Conservation (phyloP, 2,797 vertebrate genomes). For the Pempheris klunzingeri region DNA sequence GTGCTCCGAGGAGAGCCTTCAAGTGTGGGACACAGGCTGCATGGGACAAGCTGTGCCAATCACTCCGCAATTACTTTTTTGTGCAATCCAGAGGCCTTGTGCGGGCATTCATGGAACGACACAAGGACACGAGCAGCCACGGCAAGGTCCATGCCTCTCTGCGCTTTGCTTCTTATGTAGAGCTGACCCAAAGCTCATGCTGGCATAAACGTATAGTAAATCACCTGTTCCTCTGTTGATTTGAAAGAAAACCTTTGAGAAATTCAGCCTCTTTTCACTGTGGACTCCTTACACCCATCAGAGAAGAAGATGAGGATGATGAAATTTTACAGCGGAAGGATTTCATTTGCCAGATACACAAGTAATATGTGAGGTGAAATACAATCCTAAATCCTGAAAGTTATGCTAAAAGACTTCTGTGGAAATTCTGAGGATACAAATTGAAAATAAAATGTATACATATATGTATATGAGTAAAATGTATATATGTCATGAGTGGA, state of each 20-base stretch:
- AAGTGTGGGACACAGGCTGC: conserved; percentile 79
- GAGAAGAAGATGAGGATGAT: background rate
- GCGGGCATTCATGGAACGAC: conserved; percentile 70
- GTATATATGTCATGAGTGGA: background rate
- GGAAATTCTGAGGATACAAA: fast-evolving
- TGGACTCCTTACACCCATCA: conserved; percentile 5
- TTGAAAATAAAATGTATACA: background rate
- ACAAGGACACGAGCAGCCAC: conserved; percentile 71
- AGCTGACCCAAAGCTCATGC: conserved; percentile 50
- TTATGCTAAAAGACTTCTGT: background rate
- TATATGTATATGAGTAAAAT: background rate
- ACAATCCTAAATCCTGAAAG: background rate
- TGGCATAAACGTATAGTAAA: conserved; percentile 42
- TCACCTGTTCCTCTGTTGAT: conserved; percentile 46
- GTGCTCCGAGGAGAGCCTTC: conserved; percentile 84
- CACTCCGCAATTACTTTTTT: conserved; percentile 85
- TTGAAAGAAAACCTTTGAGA: background rate
- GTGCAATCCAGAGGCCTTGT: conserved; percentile 75
- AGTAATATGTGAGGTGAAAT: conserved; percentile 8
- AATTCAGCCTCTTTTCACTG: conserved; percentile 9
- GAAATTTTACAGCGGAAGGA: background rate
- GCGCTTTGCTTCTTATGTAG: conserved; percentile 36
- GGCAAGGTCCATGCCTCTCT: conserved; percentile 39
- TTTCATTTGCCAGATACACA: conserved; percentile 1
- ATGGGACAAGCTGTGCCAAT: conserved; percentile 85